Evolutionary conservation across 2,797 vertebrate genomes (phyloP), one percentile per base, ranked within the genome.

Genomic region (Rhyacichthys aspro): DNA sequence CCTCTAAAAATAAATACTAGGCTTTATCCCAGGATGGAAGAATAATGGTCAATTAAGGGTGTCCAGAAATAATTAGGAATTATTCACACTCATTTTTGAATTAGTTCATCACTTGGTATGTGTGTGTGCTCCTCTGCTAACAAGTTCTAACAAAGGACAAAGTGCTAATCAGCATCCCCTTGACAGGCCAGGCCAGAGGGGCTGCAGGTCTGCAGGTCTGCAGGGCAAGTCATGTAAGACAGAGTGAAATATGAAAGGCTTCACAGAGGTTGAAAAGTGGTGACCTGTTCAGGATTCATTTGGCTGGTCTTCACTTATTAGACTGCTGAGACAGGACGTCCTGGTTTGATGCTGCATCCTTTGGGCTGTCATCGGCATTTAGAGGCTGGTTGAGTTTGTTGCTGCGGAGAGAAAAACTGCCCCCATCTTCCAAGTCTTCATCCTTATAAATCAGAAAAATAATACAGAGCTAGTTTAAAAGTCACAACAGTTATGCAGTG

Each of bases 401-500:
- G 38, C 38, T 2, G 5, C 18, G 55, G 2, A 61, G 60, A 17
- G 49, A 64, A 11, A 52, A n/a, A 14, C 4, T 14, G 0, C 1
- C 41, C 42, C 18, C 63, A 11, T 59, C 60, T 0, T 79, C 83
- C 63, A 86, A 48, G 28, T 93, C 92, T 33, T 93, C 91, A 72
- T 94, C 93, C 93, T 95, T 9, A n/a, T 14, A 23, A 5, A 69
- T 61, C 11, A 28, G 14, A 46, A 34, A 34, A 37, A 53, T 28
- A 56, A 1, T 14, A 41, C 1, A 23, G 9, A 57, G 44, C 15
- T 15, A 11, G 23, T 3, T 28, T 38, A 38, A 38, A 38, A 38
- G 11, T 38, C 11, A 12, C 11, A 1, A 10, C 37, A 38, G 7
- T 28, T 28, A 28, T 28, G 23, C 23, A 28, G 2, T 28, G 23